Evolutionary conservation across 2,113 vertebrate species (phyloP), one percentile per base, ranked within the genome.

Genomic region (Brienomyrus brachyistius): DNA sequence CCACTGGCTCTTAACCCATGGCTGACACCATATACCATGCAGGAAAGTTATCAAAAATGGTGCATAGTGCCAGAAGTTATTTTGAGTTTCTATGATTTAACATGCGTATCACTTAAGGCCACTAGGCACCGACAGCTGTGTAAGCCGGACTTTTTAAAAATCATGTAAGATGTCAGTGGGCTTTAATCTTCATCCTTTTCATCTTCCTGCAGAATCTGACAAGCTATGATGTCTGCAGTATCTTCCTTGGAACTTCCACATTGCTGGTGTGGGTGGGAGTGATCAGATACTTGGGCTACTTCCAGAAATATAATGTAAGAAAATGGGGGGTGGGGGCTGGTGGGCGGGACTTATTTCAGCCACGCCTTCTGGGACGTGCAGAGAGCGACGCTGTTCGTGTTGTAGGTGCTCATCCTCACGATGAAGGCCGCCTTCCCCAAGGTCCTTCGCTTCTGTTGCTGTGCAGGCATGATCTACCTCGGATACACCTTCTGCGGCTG

Each of bases 401-500:
- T 10, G 62, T 82, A 99, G 98, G 97, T 99, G 59, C 97, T 99
- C 52, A 99, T 99, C 93, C 95, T 99, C 92, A 99, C 98, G 0
- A 99, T 99, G 98, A 97, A 96, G 90, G 98, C 97, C 1, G 98
- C 98, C 0, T 91, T 99, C 86, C 98, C 98, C 0, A 99, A 99
- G 90, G 98, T 99, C 0, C 95, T 99, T 5, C 95, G 98, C 87
- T 99, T 99, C 93, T 98, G 98, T 74, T 99, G 98, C 87, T 99
- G 98, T 90, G 98, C 98, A 4, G 98, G 98, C 1, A 99, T 99
- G 98, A 99, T 99, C 91, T 99, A 99, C 88, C 96, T 99, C 5
- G 98, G 98, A 17, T 99, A 99, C 92, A 99, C 97, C 0, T 99
- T 99, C 95, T 99, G 98, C 48, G 98, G 98, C 0, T 99, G 98